These are phyloP conservation scores for Scaptomyza parva DNA, from an alignment of 2,888 invertebrate species.

Conservation along the genomic window DNA sequence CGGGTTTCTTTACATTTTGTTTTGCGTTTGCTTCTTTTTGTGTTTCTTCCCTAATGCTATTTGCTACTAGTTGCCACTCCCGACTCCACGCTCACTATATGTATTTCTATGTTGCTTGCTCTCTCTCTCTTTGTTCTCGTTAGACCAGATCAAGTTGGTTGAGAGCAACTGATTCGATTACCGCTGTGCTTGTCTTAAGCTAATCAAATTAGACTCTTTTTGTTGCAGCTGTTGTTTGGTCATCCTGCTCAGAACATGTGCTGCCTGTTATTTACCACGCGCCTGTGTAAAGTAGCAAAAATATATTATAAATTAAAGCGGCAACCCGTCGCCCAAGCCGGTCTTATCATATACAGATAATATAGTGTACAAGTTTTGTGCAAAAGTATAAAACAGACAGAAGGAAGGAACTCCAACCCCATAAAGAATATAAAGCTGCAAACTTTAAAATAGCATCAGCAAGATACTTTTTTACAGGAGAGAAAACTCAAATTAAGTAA, in stretches of 20 bases:
- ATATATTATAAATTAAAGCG: constrained; percentile 54
- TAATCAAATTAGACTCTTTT: constrained; percentile 52
- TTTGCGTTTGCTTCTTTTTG: constrained; percentile 44
- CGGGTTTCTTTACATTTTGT: constrained; percentile 68
- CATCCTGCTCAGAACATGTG: constrained; percentile 44
- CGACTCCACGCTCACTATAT: constrained; percentile 5
- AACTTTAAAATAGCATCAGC: too few relatives aligned
- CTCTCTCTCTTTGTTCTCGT: constrained; percentile 22
- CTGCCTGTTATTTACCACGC: background rate
- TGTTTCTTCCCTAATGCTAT: constrained; percentile 51
- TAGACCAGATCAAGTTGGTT: constrained; percentile 49
- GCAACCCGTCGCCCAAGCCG: constrained; percentile 61
- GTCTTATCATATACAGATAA: constrained; percentile 32
- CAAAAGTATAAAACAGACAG: too few relatives aligned
- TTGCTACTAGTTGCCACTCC: constrained; percentile 50
- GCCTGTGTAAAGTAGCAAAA: constrained; percentile 47
- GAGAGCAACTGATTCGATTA: constrained; percentile 43
- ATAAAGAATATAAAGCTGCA: too few relatives aligned
- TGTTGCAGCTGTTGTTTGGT: constrained; percentile 53
- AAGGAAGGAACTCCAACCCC: too few relatives aligned
- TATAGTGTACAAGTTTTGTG: too few relatives aligned
- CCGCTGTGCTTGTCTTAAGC: constrained; percentile 43
- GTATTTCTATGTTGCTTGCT: constrained; percentile 6
- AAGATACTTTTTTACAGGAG: too few relatives aligned
- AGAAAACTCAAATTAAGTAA: too few relatives aligned